These are phyloP conservation scores for Malacoraja senta DNA, from an alignment of 2,797 vertebrate species.

Conservation along the genomic window DNA sequence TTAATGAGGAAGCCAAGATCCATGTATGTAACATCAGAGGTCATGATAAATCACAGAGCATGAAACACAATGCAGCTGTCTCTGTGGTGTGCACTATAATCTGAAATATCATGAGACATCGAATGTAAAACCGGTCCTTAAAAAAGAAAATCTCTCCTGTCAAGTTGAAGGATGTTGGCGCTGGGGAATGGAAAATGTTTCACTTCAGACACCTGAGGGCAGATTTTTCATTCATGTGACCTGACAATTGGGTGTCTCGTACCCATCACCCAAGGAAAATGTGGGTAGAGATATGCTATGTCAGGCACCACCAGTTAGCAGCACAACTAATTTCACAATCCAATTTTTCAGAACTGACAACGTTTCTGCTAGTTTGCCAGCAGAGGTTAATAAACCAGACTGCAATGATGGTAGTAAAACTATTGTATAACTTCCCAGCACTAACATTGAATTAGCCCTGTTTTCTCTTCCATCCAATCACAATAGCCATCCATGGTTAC, in stretches of 20 bases:
- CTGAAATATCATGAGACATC: conserved; percentile 24
- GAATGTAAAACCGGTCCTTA: neutral
- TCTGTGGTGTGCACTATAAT: neutral
- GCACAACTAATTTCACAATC: conserved; percentile 12
- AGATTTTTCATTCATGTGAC: conserved; percentile 18
- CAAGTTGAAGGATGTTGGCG: neutral
- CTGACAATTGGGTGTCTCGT: neutral
- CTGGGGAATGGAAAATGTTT: neutral
- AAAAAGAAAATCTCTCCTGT: conserved; percentile 15
- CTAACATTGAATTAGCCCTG: neutral
- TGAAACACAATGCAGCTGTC: neutral
- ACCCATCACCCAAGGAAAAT: neutral
- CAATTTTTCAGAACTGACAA: neutral
- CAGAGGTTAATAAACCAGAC: neutral
- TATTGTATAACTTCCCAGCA: neutral
- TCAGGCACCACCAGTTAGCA: neutral
- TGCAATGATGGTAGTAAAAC: neutral
- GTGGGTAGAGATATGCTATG: neutral
- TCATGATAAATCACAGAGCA: neutral
- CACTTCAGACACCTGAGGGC: neutral
- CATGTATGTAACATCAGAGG: neutral
- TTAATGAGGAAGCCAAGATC: conserved; percentile 7
- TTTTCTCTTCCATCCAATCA: neutral
- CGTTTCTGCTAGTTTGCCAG: neutral
- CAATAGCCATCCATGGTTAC: neutral